These are phyloP conservation scores for Diabrotica undecimpunctata DNA, from an alignment of 1,140 invertebrate species.

Conservation along the genomic window DNA sequence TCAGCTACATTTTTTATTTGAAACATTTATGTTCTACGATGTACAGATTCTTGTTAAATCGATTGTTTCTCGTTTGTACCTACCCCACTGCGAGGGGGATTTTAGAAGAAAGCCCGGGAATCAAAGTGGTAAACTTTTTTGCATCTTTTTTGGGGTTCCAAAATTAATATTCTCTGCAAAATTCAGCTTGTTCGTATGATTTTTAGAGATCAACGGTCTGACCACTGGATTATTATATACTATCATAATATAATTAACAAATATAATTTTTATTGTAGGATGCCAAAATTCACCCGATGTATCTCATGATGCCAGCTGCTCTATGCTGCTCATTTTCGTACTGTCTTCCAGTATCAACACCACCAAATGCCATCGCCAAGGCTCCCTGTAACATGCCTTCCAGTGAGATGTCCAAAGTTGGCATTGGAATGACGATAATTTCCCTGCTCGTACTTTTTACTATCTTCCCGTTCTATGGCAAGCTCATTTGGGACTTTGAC, in stretches of 20 bases:
- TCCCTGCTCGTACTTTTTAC: conserved; percentile 42
- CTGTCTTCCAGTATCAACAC: conserved; percentile 72
- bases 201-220: too few relatives aligned
- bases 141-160: too few relatives aligned
- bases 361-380: conserved; percentile 93
- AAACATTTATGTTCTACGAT: too few relatives aligned
- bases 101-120: too few relatives aligned
- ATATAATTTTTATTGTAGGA: conserved; percentile 25
- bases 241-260: neutral
- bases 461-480: conserved; percentile 51
- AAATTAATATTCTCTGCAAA: too few relatives aligned
- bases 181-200: too few relatives aligned
- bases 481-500: conserved; percentile 53
- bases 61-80: too few relatives aligned
- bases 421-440: conserved; percentile 45
- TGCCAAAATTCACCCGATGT: conserved; percentile 72
- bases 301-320: conserved; percentile 81
- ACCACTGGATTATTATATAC: neutral
- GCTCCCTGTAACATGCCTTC: conserved; percentile 74
- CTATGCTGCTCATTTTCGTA: conserved; percentile 75
- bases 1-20: too few relatives aligned
- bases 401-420: conserved; percentile 64
- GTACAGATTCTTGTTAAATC: too few relatives aligned
- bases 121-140: too few relatives aligned
- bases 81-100: too few relatives aligned